phyloP scores from a whole-genome alignment of 1,140 invertebrate species.

The Macrobrachium rosenbergii region DNA sequence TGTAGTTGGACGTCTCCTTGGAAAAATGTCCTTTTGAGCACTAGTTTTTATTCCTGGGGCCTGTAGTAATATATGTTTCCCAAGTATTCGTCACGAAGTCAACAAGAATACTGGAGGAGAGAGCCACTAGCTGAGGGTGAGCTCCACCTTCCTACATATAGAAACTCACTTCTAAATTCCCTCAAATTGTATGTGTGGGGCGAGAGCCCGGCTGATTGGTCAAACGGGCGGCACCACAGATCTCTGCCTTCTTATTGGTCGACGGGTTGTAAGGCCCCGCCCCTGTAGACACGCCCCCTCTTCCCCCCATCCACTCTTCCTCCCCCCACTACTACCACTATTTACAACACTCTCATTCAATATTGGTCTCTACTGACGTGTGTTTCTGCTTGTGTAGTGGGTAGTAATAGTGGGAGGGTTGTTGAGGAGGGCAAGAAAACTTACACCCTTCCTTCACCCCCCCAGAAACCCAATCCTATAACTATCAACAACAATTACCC shows the following conservation, averaged over 20 bases:
- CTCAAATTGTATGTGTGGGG: slow-evolving; percentile 61
- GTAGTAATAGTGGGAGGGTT: slow-evolving; percentile 38
- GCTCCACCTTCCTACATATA: slow-evolving; percentile 60
- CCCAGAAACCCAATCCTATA: background rate
- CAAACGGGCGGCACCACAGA: slow-evolving; percentile 56
- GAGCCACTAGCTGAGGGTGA: slow-evolving; percentile 47
- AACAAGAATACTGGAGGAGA: slow-evolving; percentile 32
- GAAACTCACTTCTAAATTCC: slow-evolving; percentile 63
- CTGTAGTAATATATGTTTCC: slow-evolving; percentile 9
- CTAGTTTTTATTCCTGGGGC: background rate
- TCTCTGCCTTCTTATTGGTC: slow-evolving; percentile 40
- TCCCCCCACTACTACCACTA: slow-evolving; percentile 31
- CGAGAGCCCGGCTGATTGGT: slow-evolving; percentile 45
- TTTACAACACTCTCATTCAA: slow-evolving; percentile 62
- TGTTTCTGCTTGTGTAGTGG: slow-evolving; percentile 37
- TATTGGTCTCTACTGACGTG: slow-evolving; percentile 60
- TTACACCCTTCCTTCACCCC: background rate
- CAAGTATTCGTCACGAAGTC: slow-evolving; percentile 42
- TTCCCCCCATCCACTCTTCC: slow-evolving; percentile 26
- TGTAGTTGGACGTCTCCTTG: too few species aligned
- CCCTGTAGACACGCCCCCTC: slow-evolving; percentile 56
- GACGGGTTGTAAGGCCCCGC: slow-evolving; percentile 45
- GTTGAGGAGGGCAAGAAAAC: background rate
- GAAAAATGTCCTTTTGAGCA: too few species aligned
- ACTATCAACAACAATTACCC: too few species aligned